Evolutionary conservation across 2,888 invertebrate genomes (phyloP).

Genomic region (Panzeria rudis): DNA sequence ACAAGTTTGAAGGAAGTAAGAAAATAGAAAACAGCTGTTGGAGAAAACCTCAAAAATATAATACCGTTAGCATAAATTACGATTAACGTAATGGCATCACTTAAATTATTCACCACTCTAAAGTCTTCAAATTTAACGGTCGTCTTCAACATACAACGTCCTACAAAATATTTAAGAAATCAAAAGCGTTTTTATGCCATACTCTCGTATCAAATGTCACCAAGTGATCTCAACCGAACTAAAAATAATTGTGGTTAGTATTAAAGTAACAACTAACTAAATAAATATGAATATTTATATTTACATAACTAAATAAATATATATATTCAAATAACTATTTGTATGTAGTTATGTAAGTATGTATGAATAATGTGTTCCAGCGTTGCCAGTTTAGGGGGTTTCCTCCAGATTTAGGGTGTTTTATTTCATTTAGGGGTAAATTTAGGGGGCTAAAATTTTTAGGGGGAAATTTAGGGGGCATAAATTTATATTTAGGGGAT

Average conservation of each 20-base stretch:
- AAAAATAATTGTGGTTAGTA: slow-evolving; percentile 60
- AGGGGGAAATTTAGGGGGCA: too few species aligned
- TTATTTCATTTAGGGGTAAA: too few species aligned
- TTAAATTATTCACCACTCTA: slow-evolving; percentile 49
- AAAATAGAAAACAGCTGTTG: slow-evolving; percentile 54
- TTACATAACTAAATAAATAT: too few species aligned
- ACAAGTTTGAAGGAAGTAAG: not conserved
- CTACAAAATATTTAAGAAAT: slow-evolving; percentile 19
- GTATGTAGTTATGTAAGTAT: too few species aligned
- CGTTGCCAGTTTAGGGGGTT: too few species aligned
- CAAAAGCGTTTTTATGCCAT: slow-evolving; percentile 43
- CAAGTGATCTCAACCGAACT: slow-evolving; percentile 22
- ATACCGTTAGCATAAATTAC: slow-evolving; percentile 1
- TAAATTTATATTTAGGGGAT: too few species aligned
- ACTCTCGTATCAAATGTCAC: slow-evolving; percentile 24
- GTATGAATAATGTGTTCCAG: too few species aligned
- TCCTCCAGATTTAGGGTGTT: too few species aligned
- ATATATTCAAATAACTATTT: too few species aligned
- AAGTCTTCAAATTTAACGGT: slow-evolving; percentile 38
- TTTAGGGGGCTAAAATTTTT: too few species aligned
- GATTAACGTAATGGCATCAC: slow-evolving; percentile 49
- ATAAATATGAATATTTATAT: too few species aligned
- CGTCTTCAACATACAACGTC: slow-evolving; percentile 33
- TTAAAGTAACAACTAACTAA: too few species aligned
- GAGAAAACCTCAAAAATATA: not conserved